Conservation (phyloP, 1,140 invertebrate species). For the Drosophila fuyamai region DNA sequence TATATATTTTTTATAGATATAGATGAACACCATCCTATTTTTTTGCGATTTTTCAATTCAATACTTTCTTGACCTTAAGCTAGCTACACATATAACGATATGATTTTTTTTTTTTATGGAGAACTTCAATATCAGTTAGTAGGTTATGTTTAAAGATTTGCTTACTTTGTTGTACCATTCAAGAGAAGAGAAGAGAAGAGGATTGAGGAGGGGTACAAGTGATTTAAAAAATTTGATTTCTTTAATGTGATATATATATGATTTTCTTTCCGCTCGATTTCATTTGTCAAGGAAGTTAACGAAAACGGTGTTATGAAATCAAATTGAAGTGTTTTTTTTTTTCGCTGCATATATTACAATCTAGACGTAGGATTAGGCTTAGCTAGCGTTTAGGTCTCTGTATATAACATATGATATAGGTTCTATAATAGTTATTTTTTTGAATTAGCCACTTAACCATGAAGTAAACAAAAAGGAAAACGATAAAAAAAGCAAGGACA, state of each 20-base stretch:
- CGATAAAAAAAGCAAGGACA: conserved; percentile 26
- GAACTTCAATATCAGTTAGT: conserved; percentile 75
- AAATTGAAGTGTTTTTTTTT: conserved; percentile 36
- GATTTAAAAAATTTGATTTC: conserved; percentile 76
- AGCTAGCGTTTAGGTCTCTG: conserved; percentile 12
- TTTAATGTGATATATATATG: conserved; percentile 80
- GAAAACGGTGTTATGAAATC: conserved; percentile 11
- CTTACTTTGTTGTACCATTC: conserved; percentile 26
- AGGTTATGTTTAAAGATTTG: conserved; percentile 29
- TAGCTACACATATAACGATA: conserved; percentile 6
- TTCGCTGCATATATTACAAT: conserved; percentile 27
- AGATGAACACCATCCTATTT: not conserved
- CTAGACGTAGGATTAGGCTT: conserved; percentile 24
- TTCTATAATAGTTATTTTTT: conserved; percentile 26
- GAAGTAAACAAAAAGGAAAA: conserved; percentile 49
- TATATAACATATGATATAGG: conserved; percentile 28
- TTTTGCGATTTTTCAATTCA: conserved; percentile 2
- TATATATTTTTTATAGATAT: too few relatives aligned
- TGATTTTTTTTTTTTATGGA: conserved; percentile 20
- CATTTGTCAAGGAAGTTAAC: conserved; percentile 50
- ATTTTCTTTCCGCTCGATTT: conserved; percentile 50
- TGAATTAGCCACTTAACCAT: conserved; percentile 59
- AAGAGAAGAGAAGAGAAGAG: not conserved
- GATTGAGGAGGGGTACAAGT: too few relatives aligned
- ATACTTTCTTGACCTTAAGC: conserved; percentile 53